phyloP scores from a whole-genome alignment of 2,113 vertebrate species.

The Echinops telfairi region DNA sequence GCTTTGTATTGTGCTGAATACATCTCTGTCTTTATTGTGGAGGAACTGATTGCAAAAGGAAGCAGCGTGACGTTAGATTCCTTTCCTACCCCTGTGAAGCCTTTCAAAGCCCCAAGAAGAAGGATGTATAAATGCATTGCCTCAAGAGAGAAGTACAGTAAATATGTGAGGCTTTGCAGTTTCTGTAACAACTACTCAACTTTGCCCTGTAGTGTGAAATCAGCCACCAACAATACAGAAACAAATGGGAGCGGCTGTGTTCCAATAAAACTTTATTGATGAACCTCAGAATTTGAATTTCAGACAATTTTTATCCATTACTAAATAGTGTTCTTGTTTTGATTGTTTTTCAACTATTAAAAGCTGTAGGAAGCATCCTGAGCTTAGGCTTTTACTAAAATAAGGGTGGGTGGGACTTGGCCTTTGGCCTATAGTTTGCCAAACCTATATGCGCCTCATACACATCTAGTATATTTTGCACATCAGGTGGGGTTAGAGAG shows the following conservation, averaged over 20 bases:
- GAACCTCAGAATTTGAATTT: not conserved
- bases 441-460: not conserved
- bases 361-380: not conserved
- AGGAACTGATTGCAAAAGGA: not conserved
- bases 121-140: not conserved
- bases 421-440: not conserved
- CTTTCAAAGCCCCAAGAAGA: not conserved
- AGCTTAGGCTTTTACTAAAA: not conserved
- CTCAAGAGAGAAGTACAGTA: conserved; percentile 33
- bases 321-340: not conserved
- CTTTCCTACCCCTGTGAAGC: not conserved
- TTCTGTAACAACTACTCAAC: not conserved
- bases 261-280: not conserved
- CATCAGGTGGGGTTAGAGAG: not conserved
- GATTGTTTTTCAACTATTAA: conserved; percentile 5
- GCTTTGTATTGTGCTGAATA: not conserved
- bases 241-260: not conserved
- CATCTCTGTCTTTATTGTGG: not conserved
- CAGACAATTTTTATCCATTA: not conserved
- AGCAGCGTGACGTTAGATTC: not conserved
- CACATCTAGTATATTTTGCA: not conserved
- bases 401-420: not conserved
- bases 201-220: not conserved
- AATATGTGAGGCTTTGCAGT: conserved; percentile 20
- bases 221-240: not conserved